A percentile compares a stretch with the other conserved stretches of the same genome.
phyloP scores from a whole-genome alignment of 2,113 vertebrate species.

The Gulo gulo region DNA sequence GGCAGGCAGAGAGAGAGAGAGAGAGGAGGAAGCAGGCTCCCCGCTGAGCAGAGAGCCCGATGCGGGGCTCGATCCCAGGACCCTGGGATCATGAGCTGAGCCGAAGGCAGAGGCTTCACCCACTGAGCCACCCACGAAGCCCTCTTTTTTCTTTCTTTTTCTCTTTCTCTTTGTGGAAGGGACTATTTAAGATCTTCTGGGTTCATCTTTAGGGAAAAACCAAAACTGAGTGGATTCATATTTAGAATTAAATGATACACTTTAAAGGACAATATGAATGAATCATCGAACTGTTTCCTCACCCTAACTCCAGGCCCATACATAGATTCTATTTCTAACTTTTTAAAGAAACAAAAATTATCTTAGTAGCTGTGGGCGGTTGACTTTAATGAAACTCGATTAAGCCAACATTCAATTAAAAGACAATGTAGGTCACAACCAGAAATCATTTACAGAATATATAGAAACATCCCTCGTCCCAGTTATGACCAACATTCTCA shows the following conservation, averaged over 20 bases:
- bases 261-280: conserved; percentile 17
- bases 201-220: neutral
- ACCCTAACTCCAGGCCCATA: neutral
- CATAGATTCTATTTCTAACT: conserved; percentile 15
- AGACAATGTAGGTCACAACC: neutral
- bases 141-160: neutral
- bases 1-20: too few species aligned
- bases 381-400: neutral
- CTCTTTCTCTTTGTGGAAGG: neutral
- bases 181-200: neutral
- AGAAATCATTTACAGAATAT: neutral
- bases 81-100: too few species aligned
- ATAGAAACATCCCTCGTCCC: neutral
- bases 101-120: too few species aligned
- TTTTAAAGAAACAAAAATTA: conserved; percentile 31
- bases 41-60: too few species aligned
- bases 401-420: conserved; percentile 13
- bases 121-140: too few species aligned
- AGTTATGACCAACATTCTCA: neutral
- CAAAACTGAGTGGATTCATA: neutral
- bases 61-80: too few species aligned
- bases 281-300: neutral
- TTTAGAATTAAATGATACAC: conserved; percentile 6
- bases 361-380: neutral
- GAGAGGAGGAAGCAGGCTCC: too few species aligned